Conservation (phyloP, 2,113 vertebrate genomes). For the Chionomys nivalis region DNA sequence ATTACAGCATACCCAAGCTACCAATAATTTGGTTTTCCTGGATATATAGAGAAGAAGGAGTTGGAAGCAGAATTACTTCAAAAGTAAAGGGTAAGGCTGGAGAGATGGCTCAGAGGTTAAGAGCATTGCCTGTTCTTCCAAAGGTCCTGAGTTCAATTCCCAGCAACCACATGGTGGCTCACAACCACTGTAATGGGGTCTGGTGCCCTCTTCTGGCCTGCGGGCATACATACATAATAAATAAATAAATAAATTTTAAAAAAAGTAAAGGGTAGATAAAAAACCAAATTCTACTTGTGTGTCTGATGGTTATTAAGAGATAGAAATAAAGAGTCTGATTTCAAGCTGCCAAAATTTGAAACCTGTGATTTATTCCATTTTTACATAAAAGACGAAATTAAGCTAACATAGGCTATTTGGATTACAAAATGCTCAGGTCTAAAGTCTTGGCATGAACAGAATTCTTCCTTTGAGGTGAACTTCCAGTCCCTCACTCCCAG, state of each 20-base stretch:
- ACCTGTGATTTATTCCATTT: constrained; percentile 66
- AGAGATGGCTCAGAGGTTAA: too few relatives aligned
- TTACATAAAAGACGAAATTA: constrained; percentile 66
- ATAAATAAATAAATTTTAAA: too few relatives aligned
- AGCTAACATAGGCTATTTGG: constrained; percentile 53
- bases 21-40: constrained; percentile 48
- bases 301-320: constrained; percentile 67
- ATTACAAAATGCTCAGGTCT: constrained; percentile 50
- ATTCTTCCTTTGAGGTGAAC: constrained; percentile 71
- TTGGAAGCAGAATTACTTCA: constrained; percentile 49
- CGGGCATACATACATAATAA: too few relatives aligned
- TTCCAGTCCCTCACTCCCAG: constrained; percentile 70
- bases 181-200: too few relatives aligned
- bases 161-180: too few relatives aligned
- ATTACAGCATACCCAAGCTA: constrained; percentile 12
- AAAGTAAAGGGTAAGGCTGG: constrained; percentile 71
- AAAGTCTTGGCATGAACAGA: constrained; percentile 44
- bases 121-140: too few relatives aligned
- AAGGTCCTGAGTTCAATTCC: too few relatives aligned
- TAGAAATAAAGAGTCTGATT: constrained; percentile 62
- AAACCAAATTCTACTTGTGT: constrained; percentile 53
- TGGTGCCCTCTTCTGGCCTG: too few relatives aligned
- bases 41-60: not conserved
- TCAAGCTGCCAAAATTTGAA: constrained; percentile 65
- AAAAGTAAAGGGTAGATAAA: constrained; percentile 68